Conservation (phyloP, 2,797 vertebrate genomes). For the Cheirogaleus major region DNA sequence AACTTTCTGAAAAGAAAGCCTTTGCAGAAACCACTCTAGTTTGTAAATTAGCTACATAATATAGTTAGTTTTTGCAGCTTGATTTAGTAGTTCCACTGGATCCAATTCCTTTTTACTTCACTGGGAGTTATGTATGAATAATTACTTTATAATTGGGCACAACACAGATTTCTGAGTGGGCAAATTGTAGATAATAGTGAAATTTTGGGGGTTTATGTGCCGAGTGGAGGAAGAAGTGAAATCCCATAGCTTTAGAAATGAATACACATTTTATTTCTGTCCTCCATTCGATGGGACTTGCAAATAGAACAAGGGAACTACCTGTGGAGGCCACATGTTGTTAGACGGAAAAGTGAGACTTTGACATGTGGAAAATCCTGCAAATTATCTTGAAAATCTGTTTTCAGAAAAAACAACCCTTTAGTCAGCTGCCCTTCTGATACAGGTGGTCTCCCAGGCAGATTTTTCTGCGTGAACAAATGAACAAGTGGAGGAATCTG, state of each 20-base stretch:
- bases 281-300: not conserved
- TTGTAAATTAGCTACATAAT: conserved; percentile 6
- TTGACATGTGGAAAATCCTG: conserved; percentile 45
- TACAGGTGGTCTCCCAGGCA: conserved; percentile 72
- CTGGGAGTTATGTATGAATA: not conserved
- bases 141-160: not conserved
- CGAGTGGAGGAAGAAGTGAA: not conserved
- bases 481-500: conserved; percentile 66
- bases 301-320: not conserved
- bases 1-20: not conserved
- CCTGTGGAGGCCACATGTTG: not conserved
- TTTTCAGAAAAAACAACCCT: conserved; percentile 68
- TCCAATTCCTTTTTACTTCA: not conserved
- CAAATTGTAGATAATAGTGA: not conserved
- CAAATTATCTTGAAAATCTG: conserved; percentile 58
- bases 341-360: conserved; percentile 23
- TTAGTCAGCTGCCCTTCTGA: conserved; percentile 31
- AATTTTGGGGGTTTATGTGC: not conserved
- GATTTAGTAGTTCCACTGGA: not conserved
- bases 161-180: not conserved
- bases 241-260: not conserved
- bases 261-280: not conserved
- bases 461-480: conserved; percentile 54
- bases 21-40: not conserved
- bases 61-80: not conserved